phyloP scores from a whole-genome alignment of 1,140 invertebrate genomes.

The Theocolax elegans region DNA sequence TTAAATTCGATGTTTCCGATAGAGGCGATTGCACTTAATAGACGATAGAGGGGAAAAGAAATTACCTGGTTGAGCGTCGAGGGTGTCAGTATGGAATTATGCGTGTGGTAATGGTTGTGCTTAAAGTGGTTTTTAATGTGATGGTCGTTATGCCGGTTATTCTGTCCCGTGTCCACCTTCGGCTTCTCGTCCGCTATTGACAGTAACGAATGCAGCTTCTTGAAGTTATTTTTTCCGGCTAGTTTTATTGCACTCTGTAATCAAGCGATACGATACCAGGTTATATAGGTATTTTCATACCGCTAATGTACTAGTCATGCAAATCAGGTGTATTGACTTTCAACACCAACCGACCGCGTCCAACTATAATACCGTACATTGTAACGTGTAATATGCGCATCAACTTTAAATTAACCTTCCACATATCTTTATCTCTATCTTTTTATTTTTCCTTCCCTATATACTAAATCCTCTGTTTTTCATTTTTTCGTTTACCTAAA shows the following conservation, averaged over 20 bases:
- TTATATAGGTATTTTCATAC: too few species aligned
- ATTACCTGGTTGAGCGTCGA: constrained; percentile 64
- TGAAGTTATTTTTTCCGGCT: constrained; percentile 71
- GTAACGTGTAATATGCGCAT: too few species aligned
- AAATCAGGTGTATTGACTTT: too few species aligned
- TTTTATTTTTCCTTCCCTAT: too few species aligned
- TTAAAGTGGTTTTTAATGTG: constrained; percentile 68
- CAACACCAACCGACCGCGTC: too few species aligned
- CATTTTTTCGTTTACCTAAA: too few species aligned
- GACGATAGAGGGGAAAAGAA: constrained; percentile 2
- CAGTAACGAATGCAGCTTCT: constrained; percentile 66
- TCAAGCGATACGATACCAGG: constrained; percentile 49
- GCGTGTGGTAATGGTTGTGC: constrained; percentile 65
- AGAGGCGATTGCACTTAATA: constrained; percentile 14
- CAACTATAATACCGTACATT: too few species aligned
- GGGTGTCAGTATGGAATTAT: constrained; percentile 67
- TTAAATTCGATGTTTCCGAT: constrained; percentile 26
- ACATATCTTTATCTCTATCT: too few species aligned
- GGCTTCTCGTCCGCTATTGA: constrained; percentile 71
- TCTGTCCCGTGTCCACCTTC: constrained; percentile 71
- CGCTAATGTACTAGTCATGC: too few species aligned
- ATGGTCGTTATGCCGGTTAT: constrained; percentile 67
- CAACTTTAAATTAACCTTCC: too few species aligned
- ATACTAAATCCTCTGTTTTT: too few species aligned
- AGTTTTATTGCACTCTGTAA: constrained; percentile 72